A percentile compares a stretch with the other conserved stretches of the same genome.
Evolutionary conservation across 2,888 invertebrate species (phyloP).

Genomic region (Tupiocoris notatus): DNA sequence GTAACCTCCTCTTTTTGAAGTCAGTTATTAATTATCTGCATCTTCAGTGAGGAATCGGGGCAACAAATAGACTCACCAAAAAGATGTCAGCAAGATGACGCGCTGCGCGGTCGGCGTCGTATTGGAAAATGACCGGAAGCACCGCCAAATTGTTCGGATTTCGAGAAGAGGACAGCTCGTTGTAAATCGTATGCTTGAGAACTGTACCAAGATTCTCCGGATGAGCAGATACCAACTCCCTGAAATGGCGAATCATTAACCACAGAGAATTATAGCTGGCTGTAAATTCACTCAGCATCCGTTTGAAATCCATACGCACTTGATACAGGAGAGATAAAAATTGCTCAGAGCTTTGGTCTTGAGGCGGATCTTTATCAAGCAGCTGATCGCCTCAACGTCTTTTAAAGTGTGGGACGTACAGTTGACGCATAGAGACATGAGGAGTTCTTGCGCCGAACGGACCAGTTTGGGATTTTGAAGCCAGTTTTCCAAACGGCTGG

Average conservation of each 20-base stretch:
- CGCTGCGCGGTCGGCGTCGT: conserved; percentile 77
- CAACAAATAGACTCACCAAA: conserved; percentile 31
- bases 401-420: conserved; percentile 68
- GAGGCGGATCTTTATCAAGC: conserved; percentile 82
- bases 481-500: conserved; percentile 86
- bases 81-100: conserved; percentile 81
- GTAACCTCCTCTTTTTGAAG: too few relatives aligned
- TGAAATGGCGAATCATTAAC: conserved; percentile 52
- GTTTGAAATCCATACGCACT: conserved; percentile 53
- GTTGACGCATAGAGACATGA: conserved; percentile 88
- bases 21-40: not conserved
- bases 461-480: conserved; percentile 93
- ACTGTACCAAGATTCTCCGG: conserved; percentile 80
- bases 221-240: conserved; percentile 84
- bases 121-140: conserved; percentile 83
- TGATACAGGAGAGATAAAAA: conserved; percentile 81
- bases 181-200: conserved; percentile 88
- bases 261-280: not conserved
- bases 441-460: conserved; percentile 85
- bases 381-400: conserved; percentile 77
- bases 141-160: conserved; percentile 95
- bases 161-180: conserved; percentile 86
- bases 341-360: conserved; percentile 92
- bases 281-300: not conserved
- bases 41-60: too few relatives aligned